Evolutionary conservation across 1,140 invertebrate genomes (phyloP), one percentile per base, ranked within the genome.

Genomic region (Homalodisca vitripennis): DNA sequence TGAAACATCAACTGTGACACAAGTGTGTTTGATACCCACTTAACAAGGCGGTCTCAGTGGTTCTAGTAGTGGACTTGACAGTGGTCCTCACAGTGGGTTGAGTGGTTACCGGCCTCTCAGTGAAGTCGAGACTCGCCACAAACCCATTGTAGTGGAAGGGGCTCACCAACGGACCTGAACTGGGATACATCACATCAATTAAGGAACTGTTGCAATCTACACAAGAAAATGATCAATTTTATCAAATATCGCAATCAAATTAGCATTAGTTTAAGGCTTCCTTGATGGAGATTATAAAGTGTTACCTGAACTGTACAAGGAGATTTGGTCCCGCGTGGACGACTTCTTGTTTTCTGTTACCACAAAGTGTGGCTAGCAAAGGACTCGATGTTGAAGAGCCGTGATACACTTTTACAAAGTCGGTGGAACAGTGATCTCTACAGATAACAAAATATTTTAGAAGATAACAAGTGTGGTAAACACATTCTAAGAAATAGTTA

Each of bases 131-230:
- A 64, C 80, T 84, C 3, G 87, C 88, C 29, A 88, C 82, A 75
- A 90, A 91, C 46, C 89, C 89, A 73, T 89, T 90, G 77, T 89
- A 89, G 78, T 89, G 83, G 76, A 88, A 90, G 2, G 88, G 88
- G 20, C 87, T 84, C 31, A 87, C 82, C 74, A 88, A 83, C 24
- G 86, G 81, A 0, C 89, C 89, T 22, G 88, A 86, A 74, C 88
- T 90, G 79, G 17, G 17, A 10, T 41, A 17, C 17, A 41, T 10
- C 34, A 41, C n/a, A n/a, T n/a, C n/a, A n/a, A n/a, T n/a, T n/a
- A n/a, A n/a, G n/a, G n/a, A n/a, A n/a, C n/a, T n/a, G n/a, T n/a
- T n/a, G n/a, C n/a, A n/a, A n/a, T n/a, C n/a, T n/a, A n/a, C n/a
- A n/a, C n/a, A n/a, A n/a, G n/a, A n/a, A n/a, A n/a, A n/a, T n/a